A percentile compares a stretch with the other conserved stretches of the same genome.
These are phyloP conservation scores for Dexiosoma caninum DNA, from an alignment of 2,888 invertebrate species.

Conservation along the genomic window DNA sequence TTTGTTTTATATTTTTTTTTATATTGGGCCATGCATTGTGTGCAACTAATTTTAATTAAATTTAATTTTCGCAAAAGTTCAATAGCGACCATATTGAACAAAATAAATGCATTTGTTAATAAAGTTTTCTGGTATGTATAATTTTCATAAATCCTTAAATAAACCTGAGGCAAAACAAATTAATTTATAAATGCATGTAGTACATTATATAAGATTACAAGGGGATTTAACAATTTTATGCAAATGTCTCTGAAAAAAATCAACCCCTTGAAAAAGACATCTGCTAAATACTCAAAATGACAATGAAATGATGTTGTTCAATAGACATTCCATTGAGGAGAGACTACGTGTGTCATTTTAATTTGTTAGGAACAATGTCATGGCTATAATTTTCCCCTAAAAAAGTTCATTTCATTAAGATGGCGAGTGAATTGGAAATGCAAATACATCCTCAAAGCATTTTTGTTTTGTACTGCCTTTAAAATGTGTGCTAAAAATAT, in stretches of 20 bases:
- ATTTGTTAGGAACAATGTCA: constrained; percentile 13
- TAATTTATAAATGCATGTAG: constrained; percentile 30
- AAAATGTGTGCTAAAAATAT: not conserved
- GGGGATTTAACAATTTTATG: constrained; percentile 49
- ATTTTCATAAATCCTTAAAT: constrained; percentile 29
- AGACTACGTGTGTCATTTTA: not conserved
- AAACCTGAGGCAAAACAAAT: constrained; percentile 42
- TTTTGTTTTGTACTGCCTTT: not conserved
- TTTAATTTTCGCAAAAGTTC: not conserved
- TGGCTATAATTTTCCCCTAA: not conserved
- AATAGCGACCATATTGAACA: not conserved
- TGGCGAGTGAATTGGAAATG: not conserved
- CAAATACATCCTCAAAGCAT: not conserved
- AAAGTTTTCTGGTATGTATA: constrained; percentile 13
- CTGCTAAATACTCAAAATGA: constrained; percentile 50
- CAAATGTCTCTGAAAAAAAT: constrained; percentile 22
- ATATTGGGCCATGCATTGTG: too few relatives aligned
- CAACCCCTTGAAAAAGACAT: constrained; percentile 40
- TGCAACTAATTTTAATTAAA: too few relatives aligned
- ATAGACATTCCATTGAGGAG: too few relatives aligned
- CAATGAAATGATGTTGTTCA: constrained; percentile 19
- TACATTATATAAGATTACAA: constrained; percentile 44
- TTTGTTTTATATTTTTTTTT: too few relatives aligned
- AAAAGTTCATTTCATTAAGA: not conserved
- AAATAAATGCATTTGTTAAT: constrained; percentile 17